phyloP scores from a whole-genome alignment of 2,888 invertebrate species.

The Brenthis hecate region DNA sequence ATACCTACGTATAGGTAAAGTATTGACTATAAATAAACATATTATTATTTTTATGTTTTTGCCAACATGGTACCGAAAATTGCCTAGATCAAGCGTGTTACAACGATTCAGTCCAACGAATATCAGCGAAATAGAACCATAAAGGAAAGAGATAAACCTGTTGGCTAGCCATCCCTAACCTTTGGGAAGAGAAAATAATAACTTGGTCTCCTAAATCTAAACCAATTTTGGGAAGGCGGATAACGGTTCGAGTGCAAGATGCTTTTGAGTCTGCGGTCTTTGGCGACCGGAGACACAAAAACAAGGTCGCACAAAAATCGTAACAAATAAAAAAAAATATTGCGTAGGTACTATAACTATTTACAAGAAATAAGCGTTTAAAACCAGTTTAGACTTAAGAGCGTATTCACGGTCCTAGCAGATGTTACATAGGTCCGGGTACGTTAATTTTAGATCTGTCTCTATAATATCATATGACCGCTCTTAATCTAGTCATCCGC shows the following conservation, averaged over 20 bases:
- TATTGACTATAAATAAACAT: not conserved
- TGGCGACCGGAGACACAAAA: slow-evolving; percentile 2
- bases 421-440: not conserved
- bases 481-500: not conserved
- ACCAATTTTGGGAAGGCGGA: slow-evolving; percentile 8
- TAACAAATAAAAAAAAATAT: slow-evolving; percentile 33
- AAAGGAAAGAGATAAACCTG: slow-evolving; percentile 19
- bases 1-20: slow-evolving; percentile 15
- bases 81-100: slow-evolving; percentile 6
- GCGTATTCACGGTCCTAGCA: slow-evolving; percentile 4
- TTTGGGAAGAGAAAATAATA: slow-evolving; percentile 5
- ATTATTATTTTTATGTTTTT: slow-evolving; percentile 1
- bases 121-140: slow-evolving; percentile 8
- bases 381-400: slow-evolving; percentile 17
- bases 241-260: slow-evolving; percentile 10
- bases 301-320: slow-evolving; percentile 23
- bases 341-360: slow-evolving; percentile 36
- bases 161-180: slow-evolving; percentile 14
- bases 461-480: not conserved
- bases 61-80: slow-evolving; percentile 17
- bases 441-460: slow-evolving; percentile 1
- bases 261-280: slow-evolving; percentile 2
- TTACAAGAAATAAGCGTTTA: slow-evolving; percentile 31
- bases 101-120: slow-evolving; percentile 15
- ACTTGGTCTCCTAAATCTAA: slow-evolving; percentile 11